These are phyloP conservation scores for Carassius gibelio DNA, from an alignment of 2,113 vertebrate species.

Conservation along the genomic window DNA sequence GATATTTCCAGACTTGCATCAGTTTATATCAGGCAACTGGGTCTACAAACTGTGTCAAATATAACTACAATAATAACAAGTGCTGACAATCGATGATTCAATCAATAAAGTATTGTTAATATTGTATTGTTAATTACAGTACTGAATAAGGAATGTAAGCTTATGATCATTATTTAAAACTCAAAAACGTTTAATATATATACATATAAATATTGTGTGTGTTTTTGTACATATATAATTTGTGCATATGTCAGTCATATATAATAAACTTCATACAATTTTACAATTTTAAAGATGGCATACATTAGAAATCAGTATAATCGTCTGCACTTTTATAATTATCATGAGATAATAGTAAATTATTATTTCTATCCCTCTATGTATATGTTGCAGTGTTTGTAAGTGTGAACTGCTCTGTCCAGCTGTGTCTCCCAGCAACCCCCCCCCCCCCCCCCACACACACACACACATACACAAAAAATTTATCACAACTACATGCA, in stretches of 20 bases:
- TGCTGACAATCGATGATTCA: too few relatives aligned
- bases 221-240: not conserved
- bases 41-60: not conserved
- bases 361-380: not conserved
- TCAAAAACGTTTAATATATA: not conserved
- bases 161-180: not conserved
- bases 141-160: not conserved
- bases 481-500: not conserved
- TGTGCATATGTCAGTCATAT: not conserved
- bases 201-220: not conserved
- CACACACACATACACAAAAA: not conserved
- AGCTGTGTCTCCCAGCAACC: slow-evolving; percentile 29
- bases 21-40: not conserved
- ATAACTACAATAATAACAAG: too few relatives aligned
- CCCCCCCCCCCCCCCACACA: too few relatives aligned
- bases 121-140: not conserved
- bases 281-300: too few relatives aligned
- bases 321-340: not conserved
- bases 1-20: not conserved
- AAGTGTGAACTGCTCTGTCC: not conserved
- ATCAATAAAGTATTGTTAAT: not conserved
- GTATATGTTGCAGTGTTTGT: not conserved
- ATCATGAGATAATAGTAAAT: not conserved
- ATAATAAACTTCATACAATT: not conserved
- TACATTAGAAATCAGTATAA: not conserved